Conservation (phyloP, 2,797 vertebrate species). For the Peromyscus attwateri region DNA sequence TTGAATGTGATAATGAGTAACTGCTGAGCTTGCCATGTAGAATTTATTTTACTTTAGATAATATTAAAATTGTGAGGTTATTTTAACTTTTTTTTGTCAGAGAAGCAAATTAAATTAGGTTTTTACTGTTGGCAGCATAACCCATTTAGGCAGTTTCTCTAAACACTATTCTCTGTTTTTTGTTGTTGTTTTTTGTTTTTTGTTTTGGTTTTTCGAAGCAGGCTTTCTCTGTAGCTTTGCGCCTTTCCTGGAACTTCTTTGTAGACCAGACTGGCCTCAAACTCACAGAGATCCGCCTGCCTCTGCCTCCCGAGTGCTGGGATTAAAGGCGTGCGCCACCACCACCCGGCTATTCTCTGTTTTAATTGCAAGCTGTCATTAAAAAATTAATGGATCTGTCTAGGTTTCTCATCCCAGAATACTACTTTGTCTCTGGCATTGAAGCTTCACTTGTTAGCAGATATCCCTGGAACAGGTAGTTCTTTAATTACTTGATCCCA, state of each 20-base stretch:
- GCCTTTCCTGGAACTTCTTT: too few species aligned
- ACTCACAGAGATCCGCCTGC: too few species aligned
- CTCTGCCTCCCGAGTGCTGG: too few species aligned
- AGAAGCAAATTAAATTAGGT: neutral
- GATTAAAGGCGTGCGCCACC: too few species aligned
- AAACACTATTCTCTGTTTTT: neutral
- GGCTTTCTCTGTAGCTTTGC: too few species aligned
- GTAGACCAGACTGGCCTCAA: too few species aligned
- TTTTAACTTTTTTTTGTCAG: neutral
- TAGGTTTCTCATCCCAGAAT: neutral
- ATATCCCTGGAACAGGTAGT: neutral
- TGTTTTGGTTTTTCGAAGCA: too few species aligned
- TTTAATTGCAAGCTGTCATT: slow-evolving; percentile 31
- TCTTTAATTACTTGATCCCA: neutral
- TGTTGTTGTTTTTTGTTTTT: too few species aligned
- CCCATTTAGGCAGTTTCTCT: neutral
- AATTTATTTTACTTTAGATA: slow-evolving; percentile 27
- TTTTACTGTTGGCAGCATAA: neutral
- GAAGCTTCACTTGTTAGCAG: neutral
- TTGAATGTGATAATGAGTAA: neutral
- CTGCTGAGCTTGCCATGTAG: neutral
- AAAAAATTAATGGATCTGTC: slow-evolving; percentile 42
- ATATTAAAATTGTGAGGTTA: slow-evolving; percentile 4
- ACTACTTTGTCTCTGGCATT: neutral
- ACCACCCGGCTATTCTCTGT: neutral